Evolutionary conservation across 2,113 vertebrate genomes (phyloP), one percentile per base, ranked within the genome.

Genomic region (Halcyon malimbica): DNA sequence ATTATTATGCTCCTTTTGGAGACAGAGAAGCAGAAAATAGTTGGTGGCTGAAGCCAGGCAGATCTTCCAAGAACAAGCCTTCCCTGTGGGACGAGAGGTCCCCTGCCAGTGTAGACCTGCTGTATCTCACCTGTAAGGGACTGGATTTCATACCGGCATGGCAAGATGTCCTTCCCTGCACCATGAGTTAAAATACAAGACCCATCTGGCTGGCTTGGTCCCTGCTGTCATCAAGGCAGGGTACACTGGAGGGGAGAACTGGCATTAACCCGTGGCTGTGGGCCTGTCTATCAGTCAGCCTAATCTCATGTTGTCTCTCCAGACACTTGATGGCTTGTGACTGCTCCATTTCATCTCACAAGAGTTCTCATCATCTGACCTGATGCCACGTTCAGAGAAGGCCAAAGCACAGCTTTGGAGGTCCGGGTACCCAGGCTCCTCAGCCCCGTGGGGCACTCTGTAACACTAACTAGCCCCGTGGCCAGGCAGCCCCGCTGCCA

Each of bases 341-440:
- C 62, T 24, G 2, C 46, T 68, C 41, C 50, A 42, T 65, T 83
- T 57, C 46, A 29, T 54, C n/a, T 68, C 64, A 18, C 5, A 18
- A 41, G 17, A 31, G 1, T 51, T 5, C 17, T 37, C 53, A 16
- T n/a, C 12, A 6, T 31, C 73, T 56, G 28, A 37, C 17, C 41
- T 62, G 23, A 23, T 44, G 20, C 39, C 9, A 9, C 0, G 0
- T 23, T 62, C 37, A 44, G 56, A 74, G 46, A 74, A 29, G 0
- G 3, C 28, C 57, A 59, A 50, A 70, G 3, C 12, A 6, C 35
- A 48, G 4, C 4, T 81, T 11, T 46, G 29, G 23, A 62, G 25
- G 11, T 25, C 31, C 42, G 19, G 74, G 11, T 14, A n/a, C 29
- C 7, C 8, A 21, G 26, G 33, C 4, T 57, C 17, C 13, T 10